Evolutionary conservation across 2,797 vertebrate genomes (phyloP).

Genomic region (Setipinna tenuifilis): DNA sequence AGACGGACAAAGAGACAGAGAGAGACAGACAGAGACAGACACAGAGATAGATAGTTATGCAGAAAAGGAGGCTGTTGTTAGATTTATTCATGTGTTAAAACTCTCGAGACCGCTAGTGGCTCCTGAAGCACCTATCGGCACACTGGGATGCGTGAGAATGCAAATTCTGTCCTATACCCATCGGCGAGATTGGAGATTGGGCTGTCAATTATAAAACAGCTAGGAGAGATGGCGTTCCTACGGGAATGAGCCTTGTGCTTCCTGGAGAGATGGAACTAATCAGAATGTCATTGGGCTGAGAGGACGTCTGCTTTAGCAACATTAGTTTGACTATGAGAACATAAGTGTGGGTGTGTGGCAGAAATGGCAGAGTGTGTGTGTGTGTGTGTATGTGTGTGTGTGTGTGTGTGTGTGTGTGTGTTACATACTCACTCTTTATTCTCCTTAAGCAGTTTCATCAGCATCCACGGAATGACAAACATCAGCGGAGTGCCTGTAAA

Average conservation of each 20-base stretch:
- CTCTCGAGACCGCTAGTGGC: background rate
- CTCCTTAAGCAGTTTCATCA: constrained; percentile 80
- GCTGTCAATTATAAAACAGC: background rate
- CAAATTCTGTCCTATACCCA: background rate
- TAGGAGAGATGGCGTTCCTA: background rate
- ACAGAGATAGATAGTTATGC: too few species aligned
- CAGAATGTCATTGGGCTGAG: background rate
- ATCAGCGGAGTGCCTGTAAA: constrained; percentile 78
- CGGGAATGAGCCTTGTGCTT: background rate
- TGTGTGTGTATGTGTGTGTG: background rate
- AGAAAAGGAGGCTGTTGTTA: background rate
- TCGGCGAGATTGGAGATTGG: background rate
- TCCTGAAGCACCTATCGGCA: background rate
- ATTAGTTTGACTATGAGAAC: background rate
- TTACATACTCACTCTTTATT: constrained; percentile 77
- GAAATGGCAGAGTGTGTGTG: too few species aligned
- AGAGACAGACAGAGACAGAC: too few species aligned
- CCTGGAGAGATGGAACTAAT: background rate
- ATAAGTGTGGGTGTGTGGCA: too few species aligned
- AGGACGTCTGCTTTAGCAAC: background rate
- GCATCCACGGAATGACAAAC: constrained; percentile 82
- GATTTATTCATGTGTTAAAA: background rate
- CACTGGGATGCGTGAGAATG: background rate
- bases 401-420: background rate
- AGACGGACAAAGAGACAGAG: too few species aligned